These are phyloP conservation scores for Vultur gryphus DNA, from an alignment of 2,797 vertebrate species.

Conservation along the genomic window DNA sequence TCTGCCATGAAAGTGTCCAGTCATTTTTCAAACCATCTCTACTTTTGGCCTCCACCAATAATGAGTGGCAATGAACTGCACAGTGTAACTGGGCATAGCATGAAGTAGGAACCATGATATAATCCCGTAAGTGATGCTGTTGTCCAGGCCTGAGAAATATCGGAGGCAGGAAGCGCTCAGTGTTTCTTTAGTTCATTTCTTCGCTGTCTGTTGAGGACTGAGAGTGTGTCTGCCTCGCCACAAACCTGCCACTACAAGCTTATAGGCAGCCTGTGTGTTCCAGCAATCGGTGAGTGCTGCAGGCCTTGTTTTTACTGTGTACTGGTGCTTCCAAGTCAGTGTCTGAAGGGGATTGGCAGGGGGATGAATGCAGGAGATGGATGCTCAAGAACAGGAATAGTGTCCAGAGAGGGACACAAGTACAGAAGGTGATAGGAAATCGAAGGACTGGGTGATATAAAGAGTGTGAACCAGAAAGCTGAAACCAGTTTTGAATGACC, in stretches of 20 bases:
- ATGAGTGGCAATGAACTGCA: background rate
- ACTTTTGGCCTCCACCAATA: background rate
- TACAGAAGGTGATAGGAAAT: background rate
- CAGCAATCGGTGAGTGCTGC: background rate
- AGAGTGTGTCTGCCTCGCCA: background rate
- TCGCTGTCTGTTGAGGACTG: background rate
- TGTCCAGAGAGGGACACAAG: background rate
- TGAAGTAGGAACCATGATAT: background rate
- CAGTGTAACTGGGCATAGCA: rapidly evolving
- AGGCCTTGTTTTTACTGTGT: background rate
- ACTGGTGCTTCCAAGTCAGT: background rate
- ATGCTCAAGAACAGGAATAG: background rate
- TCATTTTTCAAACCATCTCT: background rate
- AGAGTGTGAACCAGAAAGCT: background rate
- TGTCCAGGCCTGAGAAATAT: background rate
- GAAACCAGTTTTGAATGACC: background rate
- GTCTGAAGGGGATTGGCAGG: background rate
- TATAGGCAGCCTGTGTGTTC: background rate
- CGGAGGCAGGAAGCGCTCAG: background rate
- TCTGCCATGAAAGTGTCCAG: background rate
- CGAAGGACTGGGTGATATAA: background rate
- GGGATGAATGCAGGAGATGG: background rate
- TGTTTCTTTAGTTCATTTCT: background rate
- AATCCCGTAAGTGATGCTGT: background rate
- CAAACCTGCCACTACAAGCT: background rate